A percentile compares a stretch with the other conserved stretches of the same genome.
Conservation (phyloP, 30 jellyfish, hydroid and myxozoan species). For the Hydractinia echinata region DNA sequence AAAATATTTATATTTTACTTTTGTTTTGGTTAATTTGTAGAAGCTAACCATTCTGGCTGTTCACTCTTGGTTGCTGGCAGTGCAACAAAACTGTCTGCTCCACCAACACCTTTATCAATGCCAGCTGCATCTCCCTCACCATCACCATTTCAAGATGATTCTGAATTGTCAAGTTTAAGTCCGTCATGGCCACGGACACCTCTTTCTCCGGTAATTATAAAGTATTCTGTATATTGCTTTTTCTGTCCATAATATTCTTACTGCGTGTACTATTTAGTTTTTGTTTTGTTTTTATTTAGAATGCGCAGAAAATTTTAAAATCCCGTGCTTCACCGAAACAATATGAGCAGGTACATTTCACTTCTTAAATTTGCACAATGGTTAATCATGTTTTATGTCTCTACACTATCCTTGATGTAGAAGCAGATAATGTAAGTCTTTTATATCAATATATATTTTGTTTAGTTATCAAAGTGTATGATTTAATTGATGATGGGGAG, state of each 20-base stretch:
- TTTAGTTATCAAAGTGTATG: constrained; percentile 92
- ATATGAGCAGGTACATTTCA: constrained; percentile 75
- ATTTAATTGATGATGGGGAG: constrained; percentile 86
- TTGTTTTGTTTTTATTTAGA: constrained; percentile 29
- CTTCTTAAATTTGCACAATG: background rate
- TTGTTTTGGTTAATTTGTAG: constrained; percentile 6
- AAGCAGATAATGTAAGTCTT: background rate
- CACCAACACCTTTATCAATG: constrained; percentile 73
- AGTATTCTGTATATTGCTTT: background rate
- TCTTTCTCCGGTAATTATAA: constrained; percentile 83
- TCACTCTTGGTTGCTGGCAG: constrained; percentile 10
- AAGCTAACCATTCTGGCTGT: background rate
- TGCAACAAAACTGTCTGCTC: constrained; percentile 59
- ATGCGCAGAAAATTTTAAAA: constrained; percentile 51
- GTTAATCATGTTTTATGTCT: background rate
- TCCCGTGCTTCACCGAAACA: constrained; percentile 76
- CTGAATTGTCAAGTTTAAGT: constrained; percentile 67
- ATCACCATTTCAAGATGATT: constrained; percentile 94
- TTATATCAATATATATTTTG: background rate
- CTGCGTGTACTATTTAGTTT: background rate
- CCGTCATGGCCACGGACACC: constrained; percentile 99
- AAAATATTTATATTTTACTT: background rate
- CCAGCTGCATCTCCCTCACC: constrained; percentile 83
- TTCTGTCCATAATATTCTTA: background rate
- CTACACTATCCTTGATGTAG: background rate